A percentile compares a stretch with the other conserved stretches of the same genome.
phyloP scores from a whole-genome alignment of 2,797 vertebrate species.

The Peromyscus nudipes region DNA sequence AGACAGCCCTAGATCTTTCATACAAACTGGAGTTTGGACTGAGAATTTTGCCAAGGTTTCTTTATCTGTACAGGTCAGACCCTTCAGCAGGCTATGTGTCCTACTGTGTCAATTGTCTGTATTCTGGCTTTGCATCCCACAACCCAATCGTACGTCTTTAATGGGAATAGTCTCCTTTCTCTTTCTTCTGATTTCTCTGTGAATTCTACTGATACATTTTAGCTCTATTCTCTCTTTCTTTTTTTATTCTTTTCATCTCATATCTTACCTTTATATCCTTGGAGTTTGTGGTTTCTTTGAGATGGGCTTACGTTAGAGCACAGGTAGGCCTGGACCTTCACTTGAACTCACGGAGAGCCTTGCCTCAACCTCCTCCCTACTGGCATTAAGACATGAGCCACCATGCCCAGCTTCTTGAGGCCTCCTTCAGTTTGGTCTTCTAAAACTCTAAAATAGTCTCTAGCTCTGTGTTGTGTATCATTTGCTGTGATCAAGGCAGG shows the following conservation, averaged over 20 bases:
- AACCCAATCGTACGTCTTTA: neutral
- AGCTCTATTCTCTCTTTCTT: neutral
- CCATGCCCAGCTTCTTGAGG: neutral
- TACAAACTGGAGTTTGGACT: neutral
- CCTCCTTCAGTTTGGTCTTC: slow-evolving; percentile 39
- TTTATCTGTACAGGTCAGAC: neutral
- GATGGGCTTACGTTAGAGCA: neutral
- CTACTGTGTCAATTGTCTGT: neutral
- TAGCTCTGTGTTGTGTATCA: neutral
- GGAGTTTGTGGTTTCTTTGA: neutral
- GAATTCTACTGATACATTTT: neutral
- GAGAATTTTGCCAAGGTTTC: slow-evolving; percentile 3
- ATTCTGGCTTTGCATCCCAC: slow-evolving; percentile 29
- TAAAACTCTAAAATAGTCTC: slow-evolving; percentile 23
- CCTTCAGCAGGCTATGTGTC: neutral
- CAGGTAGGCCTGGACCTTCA: neutral
- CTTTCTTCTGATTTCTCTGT: neutral
- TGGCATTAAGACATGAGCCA: neutral
- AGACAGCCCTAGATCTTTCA: slow-evolving; percentile 8
- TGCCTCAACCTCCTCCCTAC: neutral
- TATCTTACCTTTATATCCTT: slow-evolving; percentile 43
- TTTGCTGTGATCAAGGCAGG: neutral
- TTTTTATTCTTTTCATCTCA: slow-evolving; percentile 25
- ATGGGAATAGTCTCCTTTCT: neutral
- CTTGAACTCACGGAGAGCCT: neutral